Conservation (phyloP, 2,888 invertebrate species). For the Drosophila algonquin region DNA sequence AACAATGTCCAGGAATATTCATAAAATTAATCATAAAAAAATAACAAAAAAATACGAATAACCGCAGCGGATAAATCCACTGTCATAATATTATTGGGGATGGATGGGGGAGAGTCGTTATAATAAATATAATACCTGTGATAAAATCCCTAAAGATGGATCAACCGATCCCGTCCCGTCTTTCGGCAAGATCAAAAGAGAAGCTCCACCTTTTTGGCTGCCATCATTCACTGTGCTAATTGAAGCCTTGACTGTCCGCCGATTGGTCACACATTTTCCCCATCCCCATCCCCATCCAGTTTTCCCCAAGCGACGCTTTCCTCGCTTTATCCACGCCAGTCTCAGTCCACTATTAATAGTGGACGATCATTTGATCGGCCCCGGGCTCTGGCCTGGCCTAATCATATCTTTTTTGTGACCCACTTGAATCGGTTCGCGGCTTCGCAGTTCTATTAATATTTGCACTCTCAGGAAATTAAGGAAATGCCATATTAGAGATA, state of each 20-base stretch:
- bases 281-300: neutral
- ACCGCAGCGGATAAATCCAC: neutral
- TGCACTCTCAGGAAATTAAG: neutral
- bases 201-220: neutral
- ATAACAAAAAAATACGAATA: neutral
- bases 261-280: neutral
- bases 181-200: neutral
- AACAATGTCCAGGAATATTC: neutral
- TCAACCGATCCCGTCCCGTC: neutral
- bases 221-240: neutral
- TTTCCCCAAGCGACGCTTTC: neutral
- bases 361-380: neutral
- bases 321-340: neutral
- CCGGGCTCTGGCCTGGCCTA: neutral
- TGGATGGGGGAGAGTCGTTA: too few species aligned
- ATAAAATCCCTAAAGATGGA: too few species aligned
- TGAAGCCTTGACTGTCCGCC: neutral
- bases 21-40: neutral
- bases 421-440: neutral
- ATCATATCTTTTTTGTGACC: neutral
- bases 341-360: neutral
- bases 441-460: neutral
- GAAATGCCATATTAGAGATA: neutral
- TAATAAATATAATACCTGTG: too few species aligned
- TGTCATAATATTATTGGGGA: neutral